Percentiles rank a stretch among this genome's conserved stretches.
Conservation (phyloP, 2,888 invertebrate genomes). For the Eustalomyia histrio region DNA sequence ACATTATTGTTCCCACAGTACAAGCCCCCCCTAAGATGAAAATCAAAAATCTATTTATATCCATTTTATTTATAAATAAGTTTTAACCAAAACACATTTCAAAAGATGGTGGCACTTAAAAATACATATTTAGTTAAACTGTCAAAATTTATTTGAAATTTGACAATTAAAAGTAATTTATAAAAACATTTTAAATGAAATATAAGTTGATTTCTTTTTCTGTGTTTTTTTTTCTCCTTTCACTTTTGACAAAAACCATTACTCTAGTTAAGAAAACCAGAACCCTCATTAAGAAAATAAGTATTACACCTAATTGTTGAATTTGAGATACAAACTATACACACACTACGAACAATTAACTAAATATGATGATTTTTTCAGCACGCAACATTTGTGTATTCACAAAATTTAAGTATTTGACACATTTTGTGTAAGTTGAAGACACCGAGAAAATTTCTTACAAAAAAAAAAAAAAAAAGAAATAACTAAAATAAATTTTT, state of each 20-base stretch:
- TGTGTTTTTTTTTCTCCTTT: background rate
- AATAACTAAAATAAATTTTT: too few relatives aligned
- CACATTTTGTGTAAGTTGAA: too few relatives aligned
- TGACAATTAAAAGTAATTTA: constrained; percentile 12
- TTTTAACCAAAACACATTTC: background rate
- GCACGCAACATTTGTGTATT: too few relatives aligned
- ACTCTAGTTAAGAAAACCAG: background rate
- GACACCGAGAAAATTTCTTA: too few relatives aligned
- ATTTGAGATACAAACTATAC: too few relatives aligned
- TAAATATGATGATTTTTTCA: too few relatives aligned
- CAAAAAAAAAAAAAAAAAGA: too few relatives aligned
- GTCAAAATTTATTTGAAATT: constrained; percentile 17
- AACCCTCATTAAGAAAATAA: constrained; percentile 13
- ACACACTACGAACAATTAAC: too few relatives aligned
- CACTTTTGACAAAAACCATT: constrained; percentile 1
- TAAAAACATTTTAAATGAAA: background rate
- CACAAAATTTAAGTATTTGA: too few relatives aligned
- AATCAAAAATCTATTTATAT: background rate
- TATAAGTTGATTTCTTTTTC: background rate
- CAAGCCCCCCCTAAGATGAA: too few relatives aligned
- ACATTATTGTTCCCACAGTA: too few relatives aligned
- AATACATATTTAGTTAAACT: background rate
- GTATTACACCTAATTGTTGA: background rate
- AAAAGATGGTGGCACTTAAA: background rate
- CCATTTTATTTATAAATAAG: too few relatives aligned